Evolutionary conservation across 2,113 vertebrate species (phyloP).

Genomic region (Salvator merianae): DNA sequence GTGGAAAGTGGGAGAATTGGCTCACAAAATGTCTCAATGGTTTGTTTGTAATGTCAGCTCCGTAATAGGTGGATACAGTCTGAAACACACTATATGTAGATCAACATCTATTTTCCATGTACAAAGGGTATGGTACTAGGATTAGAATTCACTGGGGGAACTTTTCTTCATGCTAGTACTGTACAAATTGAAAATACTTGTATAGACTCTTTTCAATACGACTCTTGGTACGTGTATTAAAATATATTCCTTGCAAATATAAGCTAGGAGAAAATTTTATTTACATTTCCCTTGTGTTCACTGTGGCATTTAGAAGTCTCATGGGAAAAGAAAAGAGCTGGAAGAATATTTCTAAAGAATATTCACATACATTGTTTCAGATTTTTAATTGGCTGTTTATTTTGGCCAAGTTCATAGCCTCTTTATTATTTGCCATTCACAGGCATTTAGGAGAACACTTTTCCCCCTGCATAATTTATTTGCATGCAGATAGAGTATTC

Average conservation of each 20-base stretch:
- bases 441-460: conserved; percentile 8
- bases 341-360: conserved; percentile 20
- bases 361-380: conserved; percentile 5
- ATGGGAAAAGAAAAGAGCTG: conserved; percentile 9
- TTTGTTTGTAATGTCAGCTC: no score
- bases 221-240: neutral
- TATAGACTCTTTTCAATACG: neutral
- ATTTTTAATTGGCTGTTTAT: conserved; percentile 36
- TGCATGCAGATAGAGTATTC: conserved; percentile 20
- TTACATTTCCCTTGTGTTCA: conserved; percentile 14
- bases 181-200: neutral
- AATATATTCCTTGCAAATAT: neutral
- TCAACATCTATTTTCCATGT: neutral
- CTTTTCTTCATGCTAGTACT: neutral
- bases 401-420: conserved; percentile 21
- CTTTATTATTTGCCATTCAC: conserved; percentile 33
- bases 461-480: conserved; percentile 25
- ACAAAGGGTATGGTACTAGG: neutral
- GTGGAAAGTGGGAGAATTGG: no score
- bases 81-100: neutral
- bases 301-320: conserved; percentile 22
- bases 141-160: neutral
- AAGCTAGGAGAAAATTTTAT: conserved; percentile 6
- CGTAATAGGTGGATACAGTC: no score
- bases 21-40: no score